Conservation (phyloP, 2,797 vertebrate species). For the Liparis tanakae region DNA sequence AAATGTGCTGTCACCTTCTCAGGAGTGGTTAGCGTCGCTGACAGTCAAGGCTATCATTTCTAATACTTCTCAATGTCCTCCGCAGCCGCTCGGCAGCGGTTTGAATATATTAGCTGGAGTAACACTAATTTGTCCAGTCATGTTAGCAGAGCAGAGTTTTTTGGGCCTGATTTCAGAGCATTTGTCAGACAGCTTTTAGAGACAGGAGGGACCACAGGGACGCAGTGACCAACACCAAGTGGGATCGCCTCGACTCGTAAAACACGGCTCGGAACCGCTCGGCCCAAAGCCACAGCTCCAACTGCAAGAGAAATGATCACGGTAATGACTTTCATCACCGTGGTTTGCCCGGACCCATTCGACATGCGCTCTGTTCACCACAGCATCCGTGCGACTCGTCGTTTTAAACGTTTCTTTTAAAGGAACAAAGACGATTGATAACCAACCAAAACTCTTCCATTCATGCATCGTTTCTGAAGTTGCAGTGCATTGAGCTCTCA, state of each 20-base stretch:
- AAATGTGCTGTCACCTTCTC: constrained; percentile 82
- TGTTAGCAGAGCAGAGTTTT: constrained; percentile 52
- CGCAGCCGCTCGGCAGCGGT: constrained; percentile 61
- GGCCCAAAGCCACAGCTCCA: neutral
- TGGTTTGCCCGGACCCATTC: neutral
- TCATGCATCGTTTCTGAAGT: neutral
- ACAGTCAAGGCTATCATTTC: constrained; percentile 77
- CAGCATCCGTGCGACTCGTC: neutral
- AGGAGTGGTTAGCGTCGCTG: constrained; percentile 79
- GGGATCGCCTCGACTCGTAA: neutral
- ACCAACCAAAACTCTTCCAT: neutral
- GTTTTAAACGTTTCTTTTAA: neutral
- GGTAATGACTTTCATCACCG: neutral
- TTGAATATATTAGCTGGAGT: constrained; percentile 74
- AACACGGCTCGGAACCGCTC: neutral
- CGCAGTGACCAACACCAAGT: constrained; percentile 9
- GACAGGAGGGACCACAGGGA: constrained; percentile 10
- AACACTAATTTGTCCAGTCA: constrained; percentile 82
- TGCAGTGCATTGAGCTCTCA: neutral
- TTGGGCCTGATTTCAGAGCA: constrained; percentile 45
- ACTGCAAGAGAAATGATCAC: neutral
- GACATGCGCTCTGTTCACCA: neutral
- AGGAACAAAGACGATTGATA: neutral
- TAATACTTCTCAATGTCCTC: constrained; percentile 77
- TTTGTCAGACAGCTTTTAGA: constrained; percentile 30